Base-by-base conservation (phyloP, 2,113 vertebrate species). In the Oreocharis arfaki region DNA sequence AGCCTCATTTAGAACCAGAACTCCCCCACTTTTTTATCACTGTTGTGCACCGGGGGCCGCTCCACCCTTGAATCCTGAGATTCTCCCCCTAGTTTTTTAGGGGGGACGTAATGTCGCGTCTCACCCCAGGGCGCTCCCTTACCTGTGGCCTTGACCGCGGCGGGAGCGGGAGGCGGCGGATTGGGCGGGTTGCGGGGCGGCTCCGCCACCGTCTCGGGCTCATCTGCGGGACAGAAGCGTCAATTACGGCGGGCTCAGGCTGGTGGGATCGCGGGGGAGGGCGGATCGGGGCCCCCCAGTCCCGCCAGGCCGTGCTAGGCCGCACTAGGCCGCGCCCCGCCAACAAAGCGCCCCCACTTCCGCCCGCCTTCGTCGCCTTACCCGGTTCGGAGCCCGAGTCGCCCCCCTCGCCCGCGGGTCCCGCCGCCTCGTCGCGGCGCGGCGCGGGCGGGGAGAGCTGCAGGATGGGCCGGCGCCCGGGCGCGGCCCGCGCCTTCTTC, bases 81-180 rank as follows among this genome's bases (percentile, higher is more conserved):
- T 47, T 76, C 4, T 4, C 5, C 19, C 22, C 7, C 1, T 2
- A 8, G 3, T 16, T 16, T 61, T 67, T 74, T 5, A 9, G 22
- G 4, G 3, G 2, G 3, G 9, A 6, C 33, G 22, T 8, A 44
- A 76, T 41, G 24, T 26, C 30, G 26, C 47, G 14, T 47, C 23
- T 75, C 21, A 22, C 6, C 17, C 26, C 41, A 27, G 6, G 4
- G 11, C 39, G 14, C 17, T 77, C 12, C 15, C 55, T 32, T 95
- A 99, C 99, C 99, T 97, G 99, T 99, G 89, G 99, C 98, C 87
- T 98, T 99, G 16, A 99, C 98, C 4, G 98, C 96, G 15, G 98
- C 96, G 27, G 98, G 94, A 77, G 98, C 98, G 87, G 98, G 92
- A 39, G 97, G 97, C 89, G 93, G 98, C 56, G 97, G 82, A 46